phyloP scores from a whole-genome alignment of 1,140 invertebrate genomes.

The Charaxes varanes region DNA sequence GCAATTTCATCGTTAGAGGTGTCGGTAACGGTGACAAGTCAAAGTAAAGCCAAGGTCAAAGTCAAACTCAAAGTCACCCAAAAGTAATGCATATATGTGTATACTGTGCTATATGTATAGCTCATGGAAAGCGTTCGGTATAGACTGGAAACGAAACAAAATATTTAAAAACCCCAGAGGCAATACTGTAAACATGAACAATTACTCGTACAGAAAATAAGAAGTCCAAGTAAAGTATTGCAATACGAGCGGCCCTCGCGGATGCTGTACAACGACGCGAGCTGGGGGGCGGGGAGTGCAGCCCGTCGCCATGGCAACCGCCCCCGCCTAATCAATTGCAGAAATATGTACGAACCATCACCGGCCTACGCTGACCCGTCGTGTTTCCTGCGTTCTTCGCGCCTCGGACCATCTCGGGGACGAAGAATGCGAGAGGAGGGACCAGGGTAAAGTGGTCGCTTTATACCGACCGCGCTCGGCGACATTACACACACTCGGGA shows the following conservation, averaged over 20 bases:
- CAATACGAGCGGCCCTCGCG: slow-evolving; percentile 21
- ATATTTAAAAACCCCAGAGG: no score
- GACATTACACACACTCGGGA: slow-evolving; percentile 51
- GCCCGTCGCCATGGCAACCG: slow-evolving; percentile 63
- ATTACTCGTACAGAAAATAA: slow-evolving; percentile 23
- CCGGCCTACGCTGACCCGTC: slow-evolving; percentile 29
- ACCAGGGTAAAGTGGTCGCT: slow-evolving; percentile 30
- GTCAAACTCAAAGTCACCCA: no score
- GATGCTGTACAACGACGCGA: slow-evolving; percentile 26
- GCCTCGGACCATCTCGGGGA: slow-evolving; percentile 5
- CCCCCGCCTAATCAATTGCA: slow-evolving; percentile 73
- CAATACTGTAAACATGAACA: slow-evolving; percentile 8
- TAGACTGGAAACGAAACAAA: no score
- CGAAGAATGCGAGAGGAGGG: slow-evolving; percentile 23
- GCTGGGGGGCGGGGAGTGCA: slow-evolving; percentile 29
- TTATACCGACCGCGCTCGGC: slow-evolving; percentile 32
- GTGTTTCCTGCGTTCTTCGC: slow-evolving; percentile 11
- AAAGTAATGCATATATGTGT: no score
- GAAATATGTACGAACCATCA: slow-evolving; percentile 67
- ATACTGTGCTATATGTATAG: no score
- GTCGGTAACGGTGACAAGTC: no score
- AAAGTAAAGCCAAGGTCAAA: no score
- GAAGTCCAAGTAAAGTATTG: slow-evolving; percentile 29
- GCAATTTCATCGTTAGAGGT: no score
- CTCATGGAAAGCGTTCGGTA: no score